Percentiles rank a stretch among this genome's conserved stretches.
These are phyloP conservation scores for Diacarnus erythraeanus DNA, from an alignment of 37 sponge, comb jelly and placozoan genomes.

Conservation along the genomic window DNA sequence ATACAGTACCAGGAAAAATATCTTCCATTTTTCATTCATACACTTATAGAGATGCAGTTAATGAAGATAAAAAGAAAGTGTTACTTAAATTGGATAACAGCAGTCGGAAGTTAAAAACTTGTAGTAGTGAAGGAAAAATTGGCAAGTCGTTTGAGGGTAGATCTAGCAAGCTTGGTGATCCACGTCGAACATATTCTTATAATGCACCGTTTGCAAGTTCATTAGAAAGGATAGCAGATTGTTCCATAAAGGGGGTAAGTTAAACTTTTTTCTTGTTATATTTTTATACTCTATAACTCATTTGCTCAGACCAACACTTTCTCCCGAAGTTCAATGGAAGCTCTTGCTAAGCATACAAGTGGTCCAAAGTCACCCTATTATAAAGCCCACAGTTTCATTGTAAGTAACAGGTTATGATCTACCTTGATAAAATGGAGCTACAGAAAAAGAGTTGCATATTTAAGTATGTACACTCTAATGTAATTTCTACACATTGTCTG, in stretches of 20 bases:
- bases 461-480: no score
- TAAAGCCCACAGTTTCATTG: constrained; percentile 36
- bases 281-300: not conserved
- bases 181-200: not conserved
- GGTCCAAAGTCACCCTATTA: constrained; percentile 34
- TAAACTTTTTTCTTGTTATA: not conserved
- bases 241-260: constrained; percentile 1
- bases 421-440: no score
- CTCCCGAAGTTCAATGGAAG: constrained; percentile 2
- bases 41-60: constrained; percentile 20
- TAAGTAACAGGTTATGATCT: not conserved
- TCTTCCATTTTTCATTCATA: no score
- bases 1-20: no score
- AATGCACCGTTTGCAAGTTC: not conserved
- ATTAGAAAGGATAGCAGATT: not conserved
- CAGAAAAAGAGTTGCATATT: no score
- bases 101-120: not conserved
- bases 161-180: not conserved
- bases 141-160: not conserved
- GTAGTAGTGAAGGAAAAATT: constrained; percentile 13
- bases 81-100: not conserved
- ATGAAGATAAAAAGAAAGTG: constrained; percentile 3
- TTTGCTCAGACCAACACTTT: constrained; percentile 2
- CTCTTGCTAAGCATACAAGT: constrained; percentile 26
- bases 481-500: no score